Conservation (phyloP, 2,888 invertebrate genomes). For the Julus scandinavius region DNA sequence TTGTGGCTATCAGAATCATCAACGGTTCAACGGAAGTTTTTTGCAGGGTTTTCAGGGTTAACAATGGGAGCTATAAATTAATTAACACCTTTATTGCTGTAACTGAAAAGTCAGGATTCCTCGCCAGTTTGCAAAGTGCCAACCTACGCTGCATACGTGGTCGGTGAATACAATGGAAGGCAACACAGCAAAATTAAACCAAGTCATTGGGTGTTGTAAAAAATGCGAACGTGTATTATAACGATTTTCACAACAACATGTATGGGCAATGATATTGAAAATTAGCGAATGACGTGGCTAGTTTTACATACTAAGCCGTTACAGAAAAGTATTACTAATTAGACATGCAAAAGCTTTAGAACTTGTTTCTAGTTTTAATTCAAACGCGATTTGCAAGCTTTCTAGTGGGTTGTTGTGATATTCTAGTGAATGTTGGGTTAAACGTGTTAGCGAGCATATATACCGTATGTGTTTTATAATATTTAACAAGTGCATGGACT, state of each 20-base stretch:
- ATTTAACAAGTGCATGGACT: too few species aligned
- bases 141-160: neutral
- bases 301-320: neutral
- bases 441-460: too few species aligned
- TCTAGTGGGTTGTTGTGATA: too few species aligned
- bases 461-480: too few species aligned
- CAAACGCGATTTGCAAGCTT: neutral
- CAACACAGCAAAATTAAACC: neutral
- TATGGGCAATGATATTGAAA: neutral
- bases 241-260: neutral
- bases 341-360: neutral
- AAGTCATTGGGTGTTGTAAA: neutral
- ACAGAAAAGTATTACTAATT: neutral
- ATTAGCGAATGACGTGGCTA: neutral
- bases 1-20: neutral
- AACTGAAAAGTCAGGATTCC: neutral
- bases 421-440: too few species aligned
- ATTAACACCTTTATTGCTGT: neutral
- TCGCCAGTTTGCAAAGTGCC: neutral
- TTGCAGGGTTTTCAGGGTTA: conserved; percentile 14
- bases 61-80: neutral
- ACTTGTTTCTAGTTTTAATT: neutral
- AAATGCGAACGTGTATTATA: neutral
- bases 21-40: neutral
- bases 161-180: neutral